A percentile compares a stretch with the other conserved stretches of the same genome.
Evolutionary conservation across 2,113 vertebrate species (phyloP).

Genomic region (Heterotis niloticus): DNA sequence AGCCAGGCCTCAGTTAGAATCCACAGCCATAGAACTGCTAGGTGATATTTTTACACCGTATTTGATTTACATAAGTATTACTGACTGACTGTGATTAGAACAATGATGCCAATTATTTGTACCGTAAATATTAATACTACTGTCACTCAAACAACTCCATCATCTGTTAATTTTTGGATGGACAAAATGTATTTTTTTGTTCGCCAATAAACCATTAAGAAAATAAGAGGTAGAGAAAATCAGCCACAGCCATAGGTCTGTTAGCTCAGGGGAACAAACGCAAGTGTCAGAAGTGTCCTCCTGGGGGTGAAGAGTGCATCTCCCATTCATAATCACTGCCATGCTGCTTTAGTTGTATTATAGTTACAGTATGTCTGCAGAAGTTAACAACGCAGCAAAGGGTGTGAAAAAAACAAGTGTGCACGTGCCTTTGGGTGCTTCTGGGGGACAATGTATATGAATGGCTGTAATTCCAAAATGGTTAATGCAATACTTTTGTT

Average conservation of each 20-base stretch:
- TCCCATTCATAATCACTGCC: neutral
- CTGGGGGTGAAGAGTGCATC: neutral
- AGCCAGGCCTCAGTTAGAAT: no score
- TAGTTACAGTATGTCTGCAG: neutral
- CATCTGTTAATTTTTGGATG: slow-evolving; percentile 2
- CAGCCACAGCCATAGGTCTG: neutral
- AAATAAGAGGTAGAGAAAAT: neutral
- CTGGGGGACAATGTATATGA: no score
- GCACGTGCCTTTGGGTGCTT: no score
- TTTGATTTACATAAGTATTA: no score
- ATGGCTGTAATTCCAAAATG: no score
- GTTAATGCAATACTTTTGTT: no score
- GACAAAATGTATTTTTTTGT: neutral
- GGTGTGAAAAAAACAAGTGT: no score
- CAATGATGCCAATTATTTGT: neutral
- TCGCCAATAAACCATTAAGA: neutral
- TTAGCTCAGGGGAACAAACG: neutral
- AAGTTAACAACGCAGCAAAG: neutral
- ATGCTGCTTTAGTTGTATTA: neutral
- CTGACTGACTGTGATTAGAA: no score
- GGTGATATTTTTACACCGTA: no score
- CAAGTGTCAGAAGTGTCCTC: neutral
- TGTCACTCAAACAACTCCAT: neutral
- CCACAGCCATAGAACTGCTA: no score
- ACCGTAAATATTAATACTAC: neutral